Base-by-base conservation (phyloP, 92 coral and sea anemone genomes). In the Plumapathes pennacea region DNA sequence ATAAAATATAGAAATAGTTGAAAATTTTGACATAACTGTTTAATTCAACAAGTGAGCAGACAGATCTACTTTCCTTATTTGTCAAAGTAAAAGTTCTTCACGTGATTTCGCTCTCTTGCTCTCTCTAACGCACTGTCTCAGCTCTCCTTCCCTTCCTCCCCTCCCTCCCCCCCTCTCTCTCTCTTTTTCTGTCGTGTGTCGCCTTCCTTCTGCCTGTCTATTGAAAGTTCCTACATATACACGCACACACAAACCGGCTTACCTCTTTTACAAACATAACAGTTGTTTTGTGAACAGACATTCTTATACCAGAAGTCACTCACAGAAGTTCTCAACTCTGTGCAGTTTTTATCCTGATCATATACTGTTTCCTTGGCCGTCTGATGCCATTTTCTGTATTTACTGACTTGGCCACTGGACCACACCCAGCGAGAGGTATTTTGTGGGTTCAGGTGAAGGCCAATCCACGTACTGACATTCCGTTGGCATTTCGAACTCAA, bases 371-470 rank as follows among this genome's bases (percentile, higher is more conserved):
- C 73, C 21, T 66, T 66, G n/a, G n/a, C n/a, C n/a, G n/a, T n/a
- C 32, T 63, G 14, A 26, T 66, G 63, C 73, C 73, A 66, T 66
- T 66, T 66, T 11, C 52, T 66, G 62, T 53, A 66, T n/a, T 39
- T 28, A 26, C 25, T 34, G n/a, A 8, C 32, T 20, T 13, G 24
- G 0, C 54, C 43, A 19, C 54, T 63, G 13, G 30, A 22, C 73
- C 64, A 66, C 2, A 53, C 50, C 73, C 73, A 66, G 17, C 43
- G 52, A 15, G 64, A 53, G 15, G 1, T 12, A 31, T 53, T 66
- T 4, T 10, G 26, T 31, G 73, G 63, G 43, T 53, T 45, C 3
- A 61, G 73, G 12, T 18, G 73, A 54, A 66, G 73, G 15, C 73
- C 73, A 21, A 66, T 20, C 73, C 73, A 66, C 34, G 64, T 12